Conservation (phyloP, 2,113 vertebrate genomes). For the Halcyon senegalensis region DNA sequence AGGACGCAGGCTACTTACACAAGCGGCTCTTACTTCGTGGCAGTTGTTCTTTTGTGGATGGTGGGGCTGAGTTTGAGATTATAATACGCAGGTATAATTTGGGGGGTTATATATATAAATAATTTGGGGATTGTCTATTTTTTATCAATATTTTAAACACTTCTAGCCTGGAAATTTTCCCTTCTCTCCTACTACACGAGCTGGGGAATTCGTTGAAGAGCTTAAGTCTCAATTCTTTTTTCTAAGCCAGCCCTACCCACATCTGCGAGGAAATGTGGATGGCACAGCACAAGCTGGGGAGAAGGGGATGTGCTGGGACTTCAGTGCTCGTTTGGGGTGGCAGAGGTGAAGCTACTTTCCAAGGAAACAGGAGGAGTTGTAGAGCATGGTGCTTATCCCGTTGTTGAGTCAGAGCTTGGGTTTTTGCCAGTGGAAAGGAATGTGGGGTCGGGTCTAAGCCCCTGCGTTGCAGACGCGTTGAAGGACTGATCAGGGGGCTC, state of each 20-base stretch:
- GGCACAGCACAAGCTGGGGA: not conserved
- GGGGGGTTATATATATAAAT: too few species aligned
- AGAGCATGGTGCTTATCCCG: not conserved
- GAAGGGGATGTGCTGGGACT: not conserved
- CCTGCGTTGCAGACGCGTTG: fast-evolving
- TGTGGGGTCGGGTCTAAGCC: fast-evolving
- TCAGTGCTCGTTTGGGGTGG: not conserved
- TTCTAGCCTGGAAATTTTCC: not conserved
- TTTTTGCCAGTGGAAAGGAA: not conserved
- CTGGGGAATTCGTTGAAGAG: not conserved
- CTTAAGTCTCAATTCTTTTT: not conserved
- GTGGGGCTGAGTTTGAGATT: not conserved
- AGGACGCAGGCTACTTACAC: fast-evolving
- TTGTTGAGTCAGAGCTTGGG: not conserved
- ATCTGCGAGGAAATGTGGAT: fast-evolving
- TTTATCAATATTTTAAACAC: too few species aligned
- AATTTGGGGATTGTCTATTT: too few species aligned
- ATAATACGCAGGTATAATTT: not conserved
- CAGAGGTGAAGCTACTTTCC: not conserved
- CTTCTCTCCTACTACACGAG: not conserved
- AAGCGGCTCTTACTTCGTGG: not conserved
- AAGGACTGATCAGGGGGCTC: not conserved
- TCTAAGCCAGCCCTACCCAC: not conserved
- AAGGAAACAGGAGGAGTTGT: not conserved
- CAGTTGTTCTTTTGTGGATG: not conserved